Evolutionary conservation across 2,888 invertebrate genomes (phyloP).

Genomic region (Lasioglossum oenotherae): DNA sequence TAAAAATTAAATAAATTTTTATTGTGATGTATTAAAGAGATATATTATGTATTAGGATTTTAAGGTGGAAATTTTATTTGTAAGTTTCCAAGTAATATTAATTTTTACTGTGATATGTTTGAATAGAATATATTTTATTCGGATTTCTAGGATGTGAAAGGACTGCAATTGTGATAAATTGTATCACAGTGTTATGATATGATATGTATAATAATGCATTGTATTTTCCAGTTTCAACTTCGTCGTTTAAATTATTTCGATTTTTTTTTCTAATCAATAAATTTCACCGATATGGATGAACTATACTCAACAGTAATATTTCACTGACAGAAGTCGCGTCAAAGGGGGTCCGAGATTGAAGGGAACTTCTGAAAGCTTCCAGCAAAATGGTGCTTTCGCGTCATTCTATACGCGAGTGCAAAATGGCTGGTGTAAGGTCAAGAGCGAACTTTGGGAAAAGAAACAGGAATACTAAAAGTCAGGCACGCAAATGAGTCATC

Average conservation of each 20-base stretch:
- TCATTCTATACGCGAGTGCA: constrained; percentile 16
- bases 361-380: background rate
- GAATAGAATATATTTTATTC: background rate
- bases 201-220: too few species aligned
- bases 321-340: background rate
- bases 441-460: constrained; percentile 28
- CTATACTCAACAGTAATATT: background rate
- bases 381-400: constrained; percentile 20
- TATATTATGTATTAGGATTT: background rate
- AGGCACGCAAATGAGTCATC: constrained; percentile 45
- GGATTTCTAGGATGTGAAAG: background rate
- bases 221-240: background rate
- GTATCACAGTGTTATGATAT: background rate
- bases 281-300: background rate
- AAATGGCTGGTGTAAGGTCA: constrained; percentile 35
- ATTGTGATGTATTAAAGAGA: background rate
- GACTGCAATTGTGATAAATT: background rate
- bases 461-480: constrained; percentile 26
- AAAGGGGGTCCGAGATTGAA: background rate
- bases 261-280: background rate
- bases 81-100: background rate
- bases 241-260: background rate
- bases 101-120: background rate
- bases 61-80: background rate
- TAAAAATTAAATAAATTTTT: background rate